Evolutionary conservation across 2,113 vertebrate genomes (phyloP).

Genomic region (Megaceryle maxima): DNA sequence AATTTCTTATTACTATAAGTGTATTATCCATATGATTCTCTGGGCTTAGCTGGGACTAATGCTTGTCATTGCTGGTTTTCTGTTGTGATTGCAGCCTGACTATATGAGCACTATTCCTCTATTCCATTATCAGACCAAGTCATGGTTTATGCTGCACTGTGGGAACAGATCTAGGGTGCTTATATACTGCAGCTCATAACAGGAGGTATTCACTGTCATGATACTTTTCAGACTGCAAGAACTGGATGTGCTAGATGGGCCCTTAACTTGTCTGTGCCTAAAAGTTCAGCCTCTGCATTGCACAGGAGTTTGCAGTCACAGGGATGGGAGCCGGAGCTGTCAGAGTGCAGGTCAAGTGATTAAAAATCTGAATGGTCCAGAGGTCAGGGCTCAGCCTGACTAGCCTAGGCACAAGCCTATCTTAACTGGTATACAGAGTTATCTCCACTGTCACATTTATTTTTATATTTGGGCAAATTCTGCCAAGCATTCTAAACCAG

Average conservation of each 20-base stretch:
- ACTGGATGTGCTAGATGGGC: background rate
- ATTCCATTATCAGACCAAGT: too few relatives aligned
- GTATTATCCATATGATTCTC: background rate
- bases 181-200: background rate
- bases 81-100: background rate
- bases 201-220: background rate
- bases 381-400: background rate
- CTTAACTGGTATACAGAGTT: background rate
- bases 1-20: background rate
- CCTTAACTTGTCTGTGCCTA: background rate
- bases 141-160: background rate
- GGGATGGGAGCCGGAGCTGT: background rate
- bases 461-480: conserved; percentile 41
- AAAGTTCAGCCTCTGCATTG: background rate
- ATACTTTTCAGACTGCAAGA: background rate
- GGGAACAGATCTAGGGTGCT: background rate
- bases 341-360: background rate
- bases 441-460: conserved; percentile 1
- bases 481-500: conserved; percentile 6
- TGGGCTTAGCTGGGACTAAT: background rate
- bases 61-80: background rate
- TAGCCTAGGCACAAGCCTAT: background rate
- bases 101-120: background rate
- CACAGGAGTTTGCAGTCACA: background rate
- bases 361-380: background rate